Conservation (phyloP, 2,888 invertebrate species). For the Perithous albicinctus region DNA sequence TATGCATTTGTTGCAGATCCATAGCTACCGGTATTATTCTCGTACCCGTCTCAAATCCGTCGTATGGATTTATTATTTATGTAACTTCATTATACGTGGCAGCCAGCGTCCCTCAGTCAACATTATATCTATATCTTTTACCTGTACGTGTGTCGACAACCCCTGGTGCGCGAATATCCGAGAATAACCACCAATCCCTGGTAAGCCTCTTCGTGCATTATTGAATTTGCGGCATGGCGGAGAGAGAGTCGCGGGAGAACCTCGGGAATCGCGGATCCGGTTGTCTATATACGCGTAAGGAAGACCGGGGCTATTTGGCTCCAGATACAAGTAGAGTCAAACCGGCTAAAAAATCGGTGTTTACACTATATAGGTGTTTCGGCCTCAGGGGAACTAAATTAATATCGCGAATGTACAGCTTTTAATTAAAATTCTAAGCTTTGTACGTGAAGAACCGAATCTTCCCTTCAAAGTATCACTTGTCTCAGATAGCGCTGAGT, state of each 20-base stretch:
- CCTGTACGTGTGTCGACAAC: conserved; percentile 47
- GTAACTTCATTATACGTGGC: conserved; percentile 66
- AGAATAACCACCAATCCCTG: conserved; percentile 73
- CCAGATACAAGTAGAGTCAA: no score
- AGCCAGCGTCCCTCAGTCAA: background rate
- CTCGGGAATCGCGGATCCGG: conserved; percentile 50
- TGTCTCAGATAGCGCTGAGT: no score
- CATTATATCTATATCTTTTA: conserved; percentile 1
- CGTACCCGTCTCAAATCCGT: conserved; percentile 52
- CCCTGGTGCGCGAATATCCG: conserved; percentile 65
- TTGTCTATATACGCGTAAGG: conserved; percentile 38
- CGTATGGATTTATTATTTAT: conserved; percentile 70
- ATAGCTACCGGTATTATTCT: conserved; percentile 50
- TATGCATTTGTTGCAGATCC: conserved; percentile 33
- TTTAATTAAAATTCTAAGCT: no score
- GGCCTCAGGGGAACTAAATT: no score
- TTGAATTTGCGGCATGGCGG: conserved; percentile 69
- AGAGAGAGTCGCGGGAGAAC: conserved; percentile 65
- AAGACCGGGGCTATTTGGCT: no score
- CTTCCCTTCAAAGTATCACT: no score
- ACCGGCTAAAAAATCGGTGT: no score
- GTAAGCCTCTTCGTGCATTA: conserved; percentile 69
- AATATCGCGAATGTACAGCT: no score
- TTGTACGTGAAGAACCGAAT: no score
- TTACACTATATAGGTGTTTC: no score